Evolutionary conservation across 2,113 vertebrate genomes (phyloP), one percentile per base, ranked within the genome.

Genomic region (Oryzias javanicus): DNA sequence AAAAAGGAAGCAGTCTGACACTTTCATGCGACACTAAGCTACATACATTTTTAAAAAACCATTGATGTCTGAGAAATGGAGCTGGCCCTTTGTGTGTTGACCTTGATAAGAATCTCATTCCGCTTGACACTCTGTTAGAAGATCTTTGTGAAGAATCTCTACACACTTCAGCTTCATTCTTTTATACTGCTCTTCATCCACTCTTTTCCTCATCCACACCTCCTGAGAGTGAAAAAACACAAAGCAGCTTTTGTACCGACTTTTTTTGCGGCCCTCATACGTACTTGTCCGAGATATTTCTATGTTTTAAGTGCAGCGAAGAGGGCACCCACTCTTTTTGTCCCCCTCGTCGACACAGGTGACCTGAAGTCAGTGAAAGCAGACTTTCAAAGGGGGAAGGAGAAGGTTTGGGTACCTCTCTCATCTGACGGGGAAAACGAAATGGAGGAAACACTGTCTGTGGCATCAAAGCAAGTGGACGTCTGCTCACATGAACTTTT

Each of bases 71-170:
- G 24, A 58, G 45, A 67, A 67, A 80, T 57, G 50, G 51, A 70
- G 61, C 42, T 19, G 8, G 24, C 46, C n/a, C n/a, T 29, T 48
- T 52, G 63, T 69, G 40, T 55, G 42, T 45, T 64, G 56, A 80
- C 55, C 76, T 78, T 58, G 71, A 72, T 81, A 72, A 70, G 54
- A 61, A 78, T 83, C 73, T 78, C 68, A 68, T 77, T 47, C 56
- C 76, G 54, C 71, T 70, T 53, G 20, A 66, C 25, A 55, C 35
- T 48, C 48, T 49, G 57, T 35, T 45, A 25, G 42, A 2, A 24
- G n/a, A 59, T 78, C 57, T 78, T 72, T 67, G 51, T 78, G 27
- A 64, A 19, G 60, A 50, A 49, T 56, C 58, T 68, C 55, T 66
- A 49, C 1, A 7, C 19, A 67, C 67, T 49, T 65, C 50, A 72